Conservation (phyloP, 2,888 invertebrate species). For the Sylvicola cinctus region DNA sequence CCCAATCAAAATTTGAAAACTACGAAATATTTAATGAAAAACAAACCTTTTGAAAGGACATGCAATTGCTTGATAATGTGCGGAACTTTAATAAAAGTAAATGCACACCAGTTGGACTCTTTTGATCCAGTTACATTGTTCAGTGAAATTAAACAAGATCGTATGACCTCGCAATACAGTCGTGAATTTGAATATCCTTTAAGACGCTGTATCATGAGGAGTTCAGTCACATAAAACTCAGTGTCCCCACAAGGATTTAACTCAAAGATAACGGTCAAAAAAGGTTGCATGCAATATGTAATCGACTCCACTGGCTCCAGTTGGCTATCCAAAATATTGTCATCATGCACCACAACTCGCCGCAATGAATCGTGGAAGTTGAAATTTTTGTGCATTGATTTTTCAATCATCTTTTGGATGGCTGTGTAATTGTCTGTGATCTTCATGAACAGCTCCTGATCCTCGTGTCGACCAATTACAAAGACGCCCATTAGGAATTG, state of each 20-base stretch:
- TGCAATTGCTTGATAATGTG: slow-evolving; percentile 54
- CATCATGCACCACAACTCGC: slow-evolving; percentile 20
- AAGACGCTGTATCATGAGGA: slow-evolving; percentile 64
- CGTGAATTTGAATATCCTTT: slow-evolving; percentile 65
- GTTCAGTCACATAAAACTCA: slow-evolving; percentile 56
- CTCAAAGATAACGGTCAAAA: slow-evolving; percentile 67
- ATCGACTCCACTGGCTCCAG: slow-evolving; percentile 36
- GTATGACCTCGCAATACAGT: slow-evolving; percentile 71
- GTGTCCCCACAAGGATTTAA: slow-evolving; percentile 71
- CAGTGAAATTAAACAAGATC: slow-evolving; percentile 76
- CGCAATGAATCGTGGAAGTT: slow-evolving; percentile 17
- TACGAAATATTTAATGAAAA: neutral
- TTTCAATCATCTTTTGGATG: slow-evolving; percentile 14
- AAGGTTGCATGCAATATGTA: slow-evolving; percentile 54
- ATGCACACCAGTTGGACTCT: slow-evolving; percentile 85
- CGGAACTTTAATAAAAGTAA: slow-evolving; percentile 80
- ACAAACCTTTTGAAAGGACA: slow-evolving; percentile 29
- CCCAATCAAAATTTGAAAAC: neutral
- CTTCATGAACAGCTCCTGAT: slow-evolving; percentile 40
- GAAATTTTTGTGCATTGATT: slow-evolving; percentile 3
- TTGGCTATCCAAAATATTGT: slow-evolving; percentile 17
- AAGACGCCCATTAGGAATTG: slow-evolving; percentile 66
- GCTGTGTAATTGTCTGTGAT: slow-evolving; percentile 50
- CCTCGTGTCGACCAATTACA: slow-evolving; percentile 63
- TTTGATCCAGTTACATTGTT: slow-evolving; percentile 59